Base-by-base conservation (phyloP, 2,113 vertebrate genomes). In the Empidonax alnorum region DNA sequence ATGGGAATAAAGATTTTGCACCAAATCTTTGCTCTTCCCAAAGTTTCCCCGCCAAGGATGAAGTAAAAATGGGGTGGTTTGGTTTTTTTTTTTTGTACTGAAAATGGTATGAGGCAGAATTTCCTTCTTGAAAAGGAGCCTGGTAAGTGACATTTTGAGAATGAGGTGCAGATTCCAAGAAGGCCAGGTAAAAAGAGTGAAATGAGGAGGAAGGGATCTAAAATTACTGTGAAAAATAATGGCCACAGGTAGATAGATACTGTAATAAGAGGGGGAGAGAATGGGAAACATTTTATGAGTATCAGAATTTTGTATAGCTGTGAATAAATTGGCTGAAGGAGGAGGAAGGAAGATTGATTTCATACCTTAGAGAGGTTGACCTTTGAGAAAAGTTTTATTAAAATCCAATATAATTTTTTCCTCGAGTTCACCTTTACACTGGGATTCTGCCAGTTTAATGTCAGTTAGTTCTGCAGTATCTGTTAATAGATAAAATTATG, bases 341-440 rank as follows among this genome's bases (percentile, higher is more conserved):
- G 75, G 22, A 73, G 47, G 59, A 88, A 79, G 71, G 58, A 73
- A 87, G 89, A 91, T 90, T 87, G 93, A 96, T 96, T 90, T 94
- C 72, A 46, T 90, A 61, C 55, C 59, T 83, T 81, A 78, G 52
- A 78, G 76, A 92, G 52, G 65, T 13, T 91, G 80, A 80, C 75
- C 92, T 96, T 88, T 86, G 76, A 95, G 96, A 72, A 94, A 88
- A 68, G 42, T 93, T 92, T 84, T 94, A 89, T 90, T 92, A 96
- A 96, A 96, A 95, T 91, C 53, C 79, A 75, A 46, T 93, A 65
- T 61, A 74, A 3, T 61, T 96, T 94, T 89, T 88, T 81, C 73
- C 92, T 92, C 5, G 15, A 86, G 55, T 88, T 94, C 61, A 80
- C 90, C 83, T 96, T 92, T 90, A 37, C 0, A 1, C 61, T 88